phyloP scores from a whole-genome alignment of 2,797 vertebrate species.

The Anisognathus igniventris region DNA sequence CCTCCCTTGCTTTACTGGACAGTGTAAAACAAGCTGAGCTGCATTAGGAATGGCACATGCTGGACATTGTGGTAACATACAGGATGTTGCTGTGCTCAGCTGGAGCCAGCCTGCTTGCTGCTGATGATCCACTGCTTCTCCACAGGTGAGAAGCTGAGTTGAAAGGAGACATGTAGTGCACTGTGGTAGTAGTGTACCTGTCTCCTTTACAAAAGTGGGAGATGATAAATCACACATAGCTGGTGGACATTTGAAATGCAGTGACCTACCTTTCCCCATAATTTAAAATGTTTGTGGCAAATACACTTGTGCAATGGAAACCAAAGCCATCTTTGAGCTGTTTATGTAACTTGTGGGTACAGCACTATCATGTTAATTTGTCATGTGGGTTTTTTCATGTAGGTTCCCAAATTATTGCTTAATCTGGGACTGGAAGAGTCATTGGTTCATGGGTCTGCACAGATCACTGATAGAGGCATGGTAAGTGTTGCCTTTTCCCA shows the following conservation, averaged over 20 bases:
- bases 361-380: not conserved
- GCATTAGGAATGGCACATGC: not conserved
- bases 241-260: not conserved
- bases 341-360: not conserved
- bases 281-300: not conserved
- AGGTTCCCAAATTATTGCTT: conserved; percentile 87
- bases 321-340: not conserved
- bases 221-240: not conserved
- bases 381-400: not conserved
- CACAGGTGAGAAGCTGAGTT: not conserved
- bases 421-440: conserved; percentile 82
- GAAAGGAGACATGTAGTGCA: not conserved
- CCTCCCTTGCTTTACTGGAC: not conserved
- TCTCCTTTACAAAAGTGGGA: not conserved
- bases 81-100: not conserved
- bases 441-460: conserved; percentile 83
- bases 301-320: not conserved
- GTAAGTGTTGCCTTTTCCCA: conserved; percentile 67
- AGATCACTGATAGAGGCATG: conserved; percentile 85
- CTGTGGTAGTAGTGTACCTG: not conserved
- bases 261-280: not conserved
- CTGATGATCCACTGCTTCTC: not conserved
- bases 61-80: not conserved
- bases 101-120: not conserved
- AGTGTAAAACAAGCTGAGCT: not conserved